phyloP scores from a whole-genome alignment of 1,140 invertebrate species.

The Saccostrea glomerata region DNA sequence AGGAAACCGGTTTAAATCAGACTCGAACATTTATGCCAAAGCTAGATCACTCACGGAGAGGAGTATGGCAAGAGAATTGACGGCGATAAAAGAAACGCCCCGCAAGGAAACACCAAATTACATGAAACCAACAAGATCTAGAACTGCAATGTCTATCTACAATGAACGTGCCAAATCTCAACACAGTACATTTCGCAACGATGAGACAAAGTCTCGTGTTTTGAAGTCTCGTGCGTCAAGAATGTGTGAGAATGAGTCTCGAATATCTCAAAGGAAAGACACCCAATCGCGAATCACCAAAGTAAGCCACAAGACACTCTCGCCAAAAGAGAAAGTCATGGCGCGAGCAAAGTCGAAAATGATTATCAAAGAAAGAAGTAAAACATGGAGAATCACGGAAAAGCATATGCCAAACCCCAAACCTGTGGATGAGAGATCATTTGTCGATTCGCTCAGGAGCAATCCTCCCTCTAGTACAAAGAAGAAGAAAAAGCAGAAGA shows the following conservation, averaged over 20 bases:
- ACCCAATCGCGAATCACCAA: background rate
- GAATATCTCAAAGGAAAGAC: background rate
- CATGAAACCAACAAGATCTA: constrained; percentile 11
- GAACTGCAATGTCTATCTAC: constrained; percentile 2
- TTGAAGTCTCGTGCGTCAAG: background rate
- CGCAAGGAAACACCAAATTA: constrained; percentile 12
- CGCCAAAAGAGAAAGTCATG: constrained; percentile 1
- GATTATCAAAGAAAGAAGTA: background rate
- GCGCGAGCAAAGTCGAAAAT: constrained; percentile 18
- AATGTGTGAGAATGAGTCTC: background rate
- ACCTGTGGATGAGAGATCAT: constrained; percentile 5
- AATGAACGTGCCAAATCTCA: constrained; percentile 11
- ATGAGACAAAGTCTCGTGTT: background rate
- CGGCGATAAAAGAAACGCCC: background rate
- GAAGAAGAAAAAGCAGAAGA: background rate
- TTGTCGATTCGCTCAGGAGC: background rate
- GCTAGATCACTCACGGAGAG: background rate
- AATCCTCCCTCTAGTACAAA: background rate
- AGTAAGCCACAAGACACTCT: background rate
- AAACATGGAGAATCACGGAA: constrained; percentile 6
- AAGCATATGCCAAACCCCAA: constrained; percentile 1
- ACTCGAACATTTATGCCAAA: constrained; percentile 23
- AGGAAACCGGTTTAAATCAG: constrained; percentile 1
- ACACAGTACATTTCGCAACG: background rate
- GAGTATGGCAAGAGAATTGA: background rate